phyloP scores from a whole-genome alignment of 2,888 invertebrate genomes.

The Glaucopsyche alexis region DNA sequence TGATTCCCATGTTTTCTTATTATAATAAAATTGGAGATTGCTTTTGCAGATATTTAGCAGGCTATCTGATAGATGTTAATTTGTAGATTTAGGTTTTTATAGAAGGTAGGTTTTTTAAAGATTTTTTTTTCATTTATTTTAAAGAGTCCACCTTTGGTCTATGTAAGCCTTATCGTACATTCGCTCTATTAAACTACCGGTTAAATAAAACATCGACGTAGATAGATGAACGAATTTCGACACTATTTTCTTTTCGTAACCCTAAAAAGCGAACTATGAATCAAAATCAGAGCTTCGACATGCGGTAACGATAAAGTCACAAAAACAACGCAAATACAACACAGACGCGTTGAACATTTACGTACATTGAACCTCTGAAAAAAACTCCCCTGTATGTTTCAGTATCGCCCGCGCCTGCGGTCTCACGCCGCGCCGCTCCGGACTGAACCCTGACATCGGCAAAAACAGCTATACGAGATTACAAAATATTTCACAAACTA shows the following conservation, averaged over 20 bases:
- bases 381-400: slow-evolving; percentile 73
- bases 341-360: slow-evolving; percentile 45
- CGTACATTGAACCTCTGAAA: slow-evolving; percentile 69
- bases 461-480: slow-evolving; percentile 53
- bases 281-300: slow-evolving; percentile 14
- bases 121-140: no score
- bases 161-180: no score
- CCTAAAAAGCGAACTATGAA: neutral
- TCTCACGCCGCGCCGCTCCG: slow-evolving; percentile 56
- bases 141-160: no score
- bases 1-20: neutral
- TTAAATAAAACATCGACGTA: neutral
- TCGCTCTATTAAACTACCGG: no score
- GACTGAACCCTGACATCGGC: slow-evolving; percentile 67
- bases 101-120: neutral
- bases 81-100: neutral
- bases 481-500: neutral
- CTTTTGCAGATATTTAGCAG: neutral
- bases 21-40: neutral
- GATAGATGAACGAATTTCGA: neutral
- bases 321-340: slow-evolving; percentile 42
- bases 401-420: slow-evolving; percentile 54
- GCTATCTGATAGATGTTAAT: neutral
- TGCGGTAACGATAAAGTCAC: slow-evolving; percentile 32
- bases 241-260: neutral